Evolutionary conservation across 2,113 vertebrate genomes (phyloP).

Genomic region (Muntiacus reevesi): DNA sequence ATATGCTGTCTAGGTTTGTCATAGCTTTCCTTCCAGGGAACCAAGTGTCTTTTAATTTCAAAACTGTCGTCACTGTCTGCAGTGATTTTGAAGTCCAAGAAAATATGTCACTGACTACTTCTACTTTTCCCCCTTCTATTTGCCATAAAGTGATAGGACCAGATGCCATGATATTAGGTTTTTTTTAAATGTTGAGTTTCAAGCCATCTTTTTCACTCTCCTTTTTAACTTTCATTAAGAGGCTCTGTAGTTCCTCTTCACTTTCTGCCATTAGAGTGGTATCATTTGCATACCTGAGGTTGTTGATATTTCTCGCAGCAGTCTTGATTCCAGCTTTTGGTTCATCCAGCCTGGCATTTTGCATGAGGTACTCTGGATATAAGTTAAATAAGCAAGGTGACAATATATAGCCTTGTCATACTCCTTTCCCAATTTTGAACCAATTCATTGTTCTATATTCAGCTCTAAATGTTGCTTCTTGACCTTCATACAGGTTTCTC

Average conservation of each 20-base stretch:
- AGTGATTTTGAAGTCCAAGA: background rate
- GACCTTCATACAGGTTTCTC: background rate
- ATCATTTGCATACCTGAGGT: background rate
- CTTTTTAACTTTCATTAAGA: background rate
- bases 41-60: background rate
- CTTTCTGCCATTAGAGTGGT: background rate
- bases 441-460: background rate
- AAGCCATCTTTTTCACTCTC: background rate
- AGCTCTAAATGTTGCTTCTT: background rate
- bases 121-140: background rate
- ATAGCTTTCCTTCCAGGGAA: background rate
- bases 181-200: background rate
- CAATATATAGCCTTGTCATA: background rate
- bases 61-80: background rate
- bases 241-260: background rate
- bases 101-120: background rate
- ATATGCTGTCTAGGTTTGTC: background rate
- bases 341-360: background rate
- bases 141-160: background rate
- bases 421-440: background rate
- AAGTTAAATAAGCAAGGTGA: background rate
- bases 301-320: background rate
- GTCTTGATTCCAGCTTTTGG: background rate
- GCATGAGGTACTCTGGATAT: background rate
- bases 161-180: background rate